Conservation (phyloP, 2,888 invertebrate genomes). For the Tethea ocularis region DNA sequence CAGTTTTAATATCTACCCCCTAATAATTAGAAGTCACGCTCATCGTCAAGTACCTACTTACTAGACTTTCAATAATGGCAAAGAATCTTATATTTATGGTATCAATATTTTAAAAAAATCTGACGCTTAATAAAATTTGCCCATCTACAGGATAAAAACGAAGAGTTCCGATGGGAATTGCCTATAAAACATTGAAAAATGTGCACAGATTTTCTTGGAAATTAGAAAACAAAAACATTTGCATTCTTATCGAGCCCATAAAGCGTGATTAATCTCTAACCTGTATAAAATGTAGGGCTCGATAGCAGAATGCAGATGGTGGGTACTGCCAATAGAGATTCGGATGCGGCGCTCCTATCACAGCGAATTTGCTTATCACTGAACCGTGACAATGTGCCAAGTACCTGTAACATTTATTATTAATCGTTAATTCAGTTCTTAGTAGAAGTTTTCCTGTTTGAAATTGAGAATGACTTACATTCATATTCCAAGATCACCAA, state of each 20-base stretch:
- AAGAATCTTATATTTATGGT: background rate
- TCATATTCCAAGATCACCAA: too few species aligned
- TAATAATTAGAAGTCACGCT: slow-evolving; percentile 13
- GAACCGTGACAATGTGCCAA: slow-evolving; percentile 64
- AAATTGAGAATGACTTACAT: too few species aligned
- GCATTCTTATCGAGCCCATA: background rate
- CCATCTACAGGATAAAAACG: slow-evolving; percentile 17
- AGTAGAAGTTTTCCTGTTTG: background rate
- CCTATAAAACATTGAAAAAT: too few species aligned
- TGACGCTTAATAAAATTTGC: too few species aligned
- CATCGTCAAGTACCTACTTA: background rate
- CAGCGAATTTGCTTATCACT: slow-evolving; percentile 65
- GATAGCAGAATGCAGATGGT: slow-evolving; percentile 64
- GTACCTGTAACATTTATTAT: slow-evolving; percentile 54
- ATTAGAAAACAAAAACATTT: too few species aligned
- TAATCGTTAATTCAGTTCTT: too few species aligned
- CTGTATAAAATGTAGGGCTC: slow-evolving; percentile 71
- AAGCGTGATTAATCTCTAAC: slow-evolving; percentile 35
- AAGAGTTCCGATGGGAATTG: too few species aligned
- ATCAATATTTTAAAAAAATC: background rate
- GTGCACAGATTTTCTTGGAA: too few species aligned
- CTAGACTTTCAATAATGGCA: background rate
- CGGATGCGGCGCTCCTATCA: slow-evolving; percentile 72
- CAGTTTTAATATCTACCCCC: background rate
- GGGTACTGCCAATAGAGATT: slow-evolving; percentile 77